Evolutionary conservation across 2,888 invertebrate genomes (phyloP), one percentile per base, ranked within the genome.

Genomic region (Hypomecis atomaria): DNA sequence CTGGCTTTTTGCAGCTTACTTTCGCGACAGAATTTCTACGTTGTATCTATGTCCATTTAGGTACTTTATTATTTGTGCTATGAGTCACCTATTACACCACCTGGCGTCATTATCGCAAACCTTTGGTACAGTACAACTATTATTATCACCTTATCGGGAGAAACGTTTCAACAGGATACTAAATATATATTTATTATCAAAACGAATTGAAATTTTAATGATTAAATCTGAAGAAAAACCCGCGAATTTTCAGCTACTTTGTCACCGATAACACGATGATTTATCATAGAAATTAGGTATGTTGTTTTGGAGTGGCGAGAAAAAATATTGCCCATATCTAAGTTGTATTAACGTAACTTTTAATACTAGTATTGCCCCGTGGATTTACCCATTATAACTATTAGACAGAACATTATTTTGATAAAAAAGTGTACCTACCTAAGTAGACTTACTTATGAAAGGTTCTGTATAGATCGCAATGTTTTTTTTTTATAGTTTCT

Each of bases 91-190:
- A 11, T 13, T 49, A 42, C 49, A 42, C 48, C 42, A 49, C 36
- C 4, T 36, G 23, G 4, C 36, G 58, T 13, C 13, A 49, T 38
- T 10, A 56, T 47, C 45, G 56, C 43, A 36, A 58, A 38, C 38
- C 38, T 38, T 23, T 23, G 3, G 23, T 23, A 23, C 23, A 23
- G 3, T 23, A 23, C 23, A 23, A 48, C 13, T 50, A 9, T 50
- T 38, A 50, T 49, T 23, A 33, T 23, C 6, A 7, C 36, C 42
- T 50, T 50, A 58, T 58, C 49, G 36, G 42, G 43, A 43, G 11
- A 13, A 55, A 56, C 23, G 9, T 8, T 11, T 13, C 3, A 43
- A 36, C 36, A 42, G 6, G 43, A 58, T 48, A 36, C 49, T 37
- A 36, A 23, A 6, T 43, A 49, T 7, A 23, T n/a, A 34, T 57